Evolutionary conservation across 2,797 vertebrate species (phyloP), one percentile per base, ranked within the genome.

Genomic region (Pagetopsis macropterus): DNA sequence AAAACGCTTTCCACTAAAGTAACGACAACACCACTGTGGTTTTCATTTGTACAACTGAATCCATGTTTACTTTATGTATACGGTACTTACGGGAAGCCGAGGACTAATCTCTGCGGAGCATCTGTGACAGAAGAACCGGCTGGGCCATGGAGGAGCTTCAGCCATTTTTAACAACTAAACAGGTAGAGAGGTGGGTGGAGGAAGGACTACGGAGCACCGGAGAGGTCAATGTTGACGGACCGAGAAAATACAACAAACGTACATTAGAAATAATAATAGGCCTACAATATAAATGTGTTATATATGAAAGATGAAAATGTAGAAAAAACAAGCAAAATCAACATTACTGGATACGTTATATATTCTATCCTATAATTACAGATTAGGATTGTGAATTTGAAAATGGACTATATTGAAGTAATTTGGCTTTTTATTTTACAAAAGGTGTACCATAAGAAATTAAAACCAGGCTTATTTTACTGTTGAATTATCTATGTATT

Each of bases 101-200:
- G 97, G 97, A 60, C 93, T 96, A 77, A 98, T 98, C 94, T 98
- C 97, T 45, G 94, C 95, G 27, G 96, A 96, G 81, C 97, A 98
- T 94, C 95, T 96, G 89, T 98, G 97, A 92, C 97, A 99, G 94
- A 99, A 99, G 87, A 95, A 99, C 90, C 96, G 96, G 89, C 95
- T 95, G 81, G 95, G 94, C 91, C 95, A 96, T 87, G 94, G 93
- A 77, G 96, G 95, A 88, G 97, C 97, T 95, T 97, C 97, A 71
- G 97, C 97, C 97, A 98, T 98, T 93, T 96, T 97, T 92, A 86
- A 80, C 70, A 65, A 84, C 77, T 76, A 60, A 59, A 81, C 67
- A 88, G 69, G 58, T 65, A 68, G 59, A 67, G 78, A 60, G 27
- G 66, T 65, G 76, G 70, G 66, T 65, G 76, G 70, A 71, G 81